Conservation (phyloP, 1,140 invertebrate species). For the Saccostrea glomerata region DNA sequence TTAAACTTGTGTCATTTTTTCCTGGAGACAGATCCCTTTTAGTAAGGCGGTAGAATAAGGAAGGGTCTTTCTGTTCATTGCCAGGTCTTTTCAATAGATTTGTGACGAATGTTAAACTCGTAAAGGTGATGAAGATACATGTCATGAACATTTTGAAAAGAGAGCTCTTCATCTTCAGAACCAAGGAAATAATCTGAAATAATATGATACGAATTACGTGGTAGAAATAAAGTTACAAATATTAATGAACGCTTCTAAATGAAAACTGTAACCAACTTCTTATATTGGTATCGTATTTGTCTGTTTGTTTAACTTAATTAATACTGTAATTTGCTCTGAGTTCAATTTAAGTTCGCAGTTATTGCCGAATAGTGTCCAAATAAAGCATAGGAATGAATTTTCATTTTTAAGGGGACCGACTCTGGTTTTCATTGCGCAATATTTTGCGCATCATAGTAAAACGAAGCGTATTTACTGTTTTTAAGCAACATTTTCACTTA, state of each 20-base stretch:
- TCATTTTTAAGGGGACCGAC: no score
- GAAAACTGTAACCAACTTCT: background rate
- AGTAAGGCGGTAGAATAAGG: background rate
- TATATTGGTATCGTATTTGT: no score
- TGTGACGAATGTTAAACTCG: background rate
- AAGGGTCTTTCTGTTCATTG: background rate
- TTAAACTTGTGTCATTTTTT: background rate
- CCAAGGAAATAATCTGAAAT: background rate
- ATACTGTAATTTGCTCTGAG: no score
- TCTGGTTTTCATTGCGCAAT: no score
- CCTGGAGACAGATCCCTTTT: background rate
- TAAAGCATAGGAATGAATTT: no score
- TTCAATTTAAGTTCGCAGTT: no score
- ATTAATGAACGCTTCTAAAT: background rate
- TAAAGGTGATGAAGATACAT: background rate
- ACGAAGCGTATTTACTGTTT: no score
- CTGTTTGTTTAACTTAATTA: no score
- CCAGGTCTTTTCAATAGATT: background rate
- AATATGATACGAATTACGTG: no score
- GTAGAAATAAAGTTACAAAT: background rate
- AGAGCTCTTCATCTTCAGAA: background rate
- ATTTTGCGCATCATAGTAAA: no score
- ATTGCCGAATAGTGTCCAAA: no score
- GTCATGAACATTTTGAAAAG: background rate
- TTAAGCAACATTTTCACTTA: no score